Base-by-base conservation (phyloP, 2,888 invertebrate genomes). In the Hylaea fasciaria region DNA sequence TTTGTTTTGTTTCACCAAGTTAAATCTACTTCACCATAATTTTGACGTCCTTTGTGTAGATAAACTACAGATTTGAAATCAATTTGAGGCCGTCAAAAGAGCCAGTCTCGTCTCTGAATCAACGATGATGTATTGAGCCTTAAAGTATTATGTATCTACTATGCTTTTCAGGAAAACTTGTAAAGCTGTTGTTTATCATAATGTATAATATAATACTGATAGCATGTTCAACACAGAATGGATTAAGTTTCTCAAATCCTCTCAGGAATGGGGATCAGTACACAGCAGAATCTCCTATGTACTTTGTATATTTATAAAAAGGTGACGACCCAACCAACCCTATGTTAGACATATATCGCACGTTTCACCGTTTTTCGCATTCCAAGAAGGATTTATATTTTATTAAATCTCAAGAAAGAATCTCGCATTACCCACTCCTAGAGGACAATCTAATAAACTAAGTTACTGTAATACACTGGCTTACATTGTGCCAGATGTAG, bases 341-440 rank as follows among this genome's bases (percentile, higher is more conserved):
- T n/a, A n/a, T 64, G 22, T 57, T 62, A 53, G 37, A 51, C 50
- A 53, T 65, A 60, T 43, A 37, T 22, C 56, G 41, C 65, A 60
- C 60, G 64, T 68, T 56, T 48, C 43, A 47, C 44, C 57, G 32
- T 51, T 37, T 51, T 43, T 40, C 14, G 52, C 12, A 39, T 14
- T 41, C 45, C 47, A 22, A 37, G 35, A 28, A 40, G 45, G 64
- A 63, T 64, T 66, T 59, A 47, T 57, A 55, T 70, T 67, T 60
- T 64, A 57, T 57, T 67, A 58, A 64, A 56, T 54, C 16, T 62
- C 39, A 59, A 56, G 41, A 47, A 45, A 28, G 44, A 40, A 47
- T 48, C 45, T 16, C 41, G 17, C 46, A 55, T 44, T 39, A 59
- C 50, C 47, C 59, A 12, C 29, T 49, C 35, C 16, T 52, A 40